Evolutionary conservation across 1,140 invertebrate species (phyloP).

Genomic region (Micrasema longulum): DNA sequence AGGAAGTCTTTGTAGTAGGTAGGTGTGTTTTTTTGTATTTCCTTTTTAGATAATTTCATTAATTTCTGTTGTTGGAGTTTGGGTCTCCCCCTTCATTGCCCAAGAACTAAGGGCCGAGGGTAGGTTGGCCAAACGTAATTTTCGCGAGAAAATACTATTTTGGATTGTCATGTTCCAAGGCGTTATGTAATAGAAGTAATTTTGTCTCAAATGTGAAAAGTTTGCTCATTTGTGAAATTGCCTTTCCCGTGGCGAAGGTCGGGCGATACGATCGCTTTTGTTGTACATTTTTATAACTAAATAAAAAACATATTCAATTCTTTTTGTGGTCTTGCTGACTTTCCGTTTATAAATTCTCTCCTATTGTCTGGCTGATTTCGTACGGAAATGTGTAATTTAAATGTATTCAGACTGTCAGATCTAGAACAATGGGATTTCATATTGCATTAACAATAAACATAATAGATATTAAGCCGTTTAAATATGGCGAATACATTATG

Average conservation of each 20-base stretch:
- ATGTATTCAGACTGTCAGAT: conserved; percentile 36
- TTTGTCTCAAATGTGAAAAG: conserved; percentile 55
- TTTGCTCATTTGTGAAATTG: conserved; percentile 55
- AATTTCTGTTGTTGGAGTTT: not conserved
- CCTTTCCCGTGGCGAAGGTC: conserved; percentile 43
- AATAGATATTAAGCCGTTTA: conserved; percentile 21
- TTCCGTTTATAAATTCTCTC: conserved; percentile 5
- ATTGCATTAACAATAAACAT: conserved; percentile 25
- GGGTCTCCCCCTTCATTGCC: not conserved
- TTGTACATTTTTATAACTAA: conserved; percentile 32
- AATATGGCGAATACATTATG: conserved; percentile 10
- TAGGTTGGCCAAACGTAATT: conserved; percentile 28
- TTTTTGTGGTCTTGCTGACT: too few relatives aligned
- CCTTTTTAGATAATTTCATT: not conserved
- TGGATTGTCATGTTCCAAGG: conserved; percentile 50
- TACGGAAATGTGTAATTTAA: conserved; percentile 33
- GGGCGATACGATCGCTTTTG: conserved; percentile 47
- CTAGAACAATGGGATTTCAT: conserved; percentile 35
- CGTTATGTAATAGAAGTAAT: conserved; percentile 54
- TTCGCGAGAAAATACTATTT: conserved; percentile 48
- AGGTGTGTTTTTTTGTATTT: not conserved
- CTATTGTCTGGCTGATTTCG: conserved; percentile 30
- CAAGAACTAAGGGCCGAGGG: not conserved
- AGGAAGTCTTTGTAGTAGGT: not conserved
- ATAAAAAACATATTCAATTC: too few relatives aligned